Evolutionary conservation across 30 jellyfish, hydroid and myxozoan genomes (phyloP).

Genomic region (Cassiopea xamachana): DNA sequence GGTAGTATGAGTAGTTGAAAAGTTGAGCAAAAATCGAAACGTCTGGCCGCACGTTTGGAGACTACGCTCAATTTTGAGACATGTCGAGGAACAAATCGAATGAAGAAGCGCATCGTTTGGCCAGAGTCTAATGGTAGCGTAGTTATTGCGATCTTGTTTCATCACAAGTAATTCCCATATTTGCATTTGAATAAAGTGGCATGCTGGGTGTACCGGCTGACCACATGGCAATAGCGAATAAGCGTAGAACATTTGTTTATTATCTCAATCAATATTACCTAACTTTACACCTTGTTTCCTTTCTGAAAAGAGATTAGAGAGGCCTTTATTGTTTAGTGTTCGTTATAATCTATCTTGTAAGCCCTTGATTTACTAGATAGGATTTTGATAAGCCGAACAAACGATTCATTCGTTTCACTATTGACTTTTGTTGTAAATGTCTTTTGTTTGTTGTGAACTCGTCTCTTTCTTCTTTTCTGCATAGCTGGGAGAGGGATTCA

Average conservation of each 20-base stretch:
- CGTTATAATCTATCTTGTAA: neutral
- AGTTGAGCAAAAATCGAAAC: too few relatives aligned
- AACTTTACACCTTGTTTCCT: constrained; percentile 25
- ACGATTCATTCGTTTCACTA: neutral
- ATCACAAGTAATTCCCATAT: neutral
- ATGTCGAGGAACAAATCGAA: too few relatives aligned
- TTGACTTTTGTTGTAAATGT: neutral
- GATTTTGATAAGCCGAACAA: neutral
- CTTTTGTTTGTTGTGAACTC: neutral
- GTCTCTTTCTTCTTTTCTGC: too few relatives aligned
- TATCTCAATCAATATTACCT: constrained; percentile 5
- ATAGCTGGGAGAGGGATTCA: too few relatives aligned
- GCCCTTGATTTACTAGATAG: neutral
- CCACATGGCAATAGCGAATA: constrained; percentile 34
- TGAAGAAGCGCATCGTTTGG: too few relatives aligned
- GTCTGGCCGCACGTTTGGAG: too few relatives aligned
- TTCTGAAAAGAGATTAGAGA: constrained; percentile 5
- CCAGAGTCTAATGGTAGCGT: too few relatives aligned
- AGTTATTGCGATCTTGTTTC: neutral
- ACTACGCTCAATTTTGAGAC: too few relatives aligned
- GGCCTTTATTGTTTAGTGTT: neutral
- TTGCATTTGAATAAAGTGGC: constrained; percentile 45
- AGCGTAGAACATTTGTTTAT: neutral
- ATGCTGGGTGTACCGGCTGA: constrained; percentile 35
- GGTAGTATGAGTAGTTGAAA: too few relatives aligned